Evolutionary conservation across 2,888 invertebrate species (phyloP).

Genomic region (Slavum lentiscoides): DNA sequence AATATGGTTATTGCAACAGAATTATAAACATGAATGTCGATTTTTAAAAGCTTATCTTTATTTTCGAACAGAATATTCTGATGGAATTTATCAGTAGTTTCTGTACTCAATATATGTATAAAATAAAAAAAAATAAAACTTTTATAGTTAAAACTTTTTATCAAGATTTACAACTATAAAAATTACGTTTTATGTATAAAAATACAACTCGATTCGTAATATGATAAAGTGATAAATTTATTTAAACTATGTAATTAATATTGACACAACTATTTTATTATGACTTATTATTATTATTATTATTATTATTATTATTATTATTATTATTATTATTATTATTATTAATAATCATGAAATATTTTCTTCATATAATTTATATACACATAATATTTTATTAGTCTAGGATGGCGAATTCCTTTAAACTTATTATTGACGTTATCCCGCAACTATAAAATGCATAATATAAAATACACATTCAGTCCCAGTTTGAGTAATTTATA

Average conservation of each 20-base stretch:
- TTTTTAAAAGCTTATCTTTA: constrained; percentile 18
- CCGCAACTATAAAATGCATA: too few relatives aligned
- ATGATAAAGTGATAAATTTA: not conserved
- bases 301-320: too few relatives aligned
- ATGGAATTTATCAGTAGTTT: not conserved
- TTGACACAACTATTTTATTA: not conserved
- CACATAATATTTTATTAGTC: too few relatives aligned
- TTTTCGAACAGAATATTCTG: not conserved
- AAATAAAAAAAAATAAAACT: not conserved
- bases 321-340: too few relatives aligned
- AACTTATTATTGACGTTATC: too few relatives aligned
- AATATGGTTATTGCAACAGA: not conserved
- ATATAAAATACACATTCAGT: not conserved
- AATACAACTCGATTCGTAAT: not conserved
- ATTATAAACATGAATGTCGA: not conserved
- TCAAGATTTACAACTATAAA: not conserved
- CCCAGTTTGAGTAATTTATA: not conserved
- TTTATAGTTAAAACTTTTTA: constrained; percentile 2
- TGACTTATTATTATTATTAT: too few relatives aligned
- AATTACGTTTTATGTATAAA: not conserved
- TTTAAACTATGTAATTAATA: not conserved
- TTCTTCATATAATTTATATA: too few relatives aligned
- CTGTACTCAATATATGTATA: not conserved
- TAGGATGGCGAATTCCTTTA: too few relatives aligned
- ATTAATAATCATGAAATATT: too few relatives aligned